phyloP scores from a whole-genome alignment of 2,888 invertebrate genomes.

The Brassicogethes aeneus region DNA sequence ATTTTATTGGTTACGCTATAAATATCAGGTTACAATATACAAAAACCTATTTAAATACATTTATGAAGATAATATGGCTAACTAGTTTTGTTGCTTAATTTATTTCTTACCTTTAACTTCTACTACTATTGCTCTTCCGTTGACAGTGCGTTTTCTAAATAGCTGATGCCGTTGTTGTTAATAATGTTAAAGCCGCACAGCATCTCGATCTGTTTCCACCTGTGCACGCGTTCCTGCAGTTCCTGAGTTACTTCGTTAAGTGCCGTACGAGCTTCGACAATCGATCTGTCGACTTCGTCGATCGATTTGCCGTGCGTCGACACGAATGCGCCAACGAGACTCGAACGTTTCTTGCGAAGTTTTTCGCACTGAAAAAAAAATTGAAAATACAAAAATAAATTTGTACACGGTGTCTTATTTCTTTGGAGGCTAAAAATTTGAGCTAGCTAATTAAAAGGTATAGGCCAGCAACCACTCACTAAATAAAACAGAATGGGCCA shows the following conservation, averaged over 20 bases:
- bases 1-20: no score
- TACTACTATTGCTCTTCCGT: no score
- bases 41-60: no score
- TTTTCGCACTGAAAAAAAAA: constrained; percentile 72
- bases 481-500: no score
- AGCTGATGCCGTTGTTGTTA: constrained; percentile 76
- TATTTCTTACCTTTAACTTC: no score
- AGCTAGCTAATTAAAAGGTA: no score
- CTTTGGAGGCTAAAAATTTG: no score
- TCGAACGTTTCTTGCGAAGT: constrained; percentile 85
- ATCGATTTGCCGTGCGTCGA: constrained; percentile 95
- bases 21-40: no score
- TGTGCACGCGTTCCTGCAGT: constrained; percentile 75
- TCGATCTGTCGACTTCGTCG: constrained; percentile 93
- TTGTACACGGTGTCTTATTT: no score
- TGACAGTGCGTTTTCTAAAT: constrained; percentile 71
- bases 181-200: constrained; percentile 87
- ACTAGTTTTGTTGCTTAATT: no score
- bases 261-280: constrained; percentile 86
- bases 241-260: constrained; percentile 91
- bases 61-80: no score
- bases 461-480: no score
- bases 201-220: constrained; percentile 90
- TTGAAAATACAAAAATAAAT: background rate
- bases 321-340: constrained; percentile 90